phyloP scores from a whole-genome alignment of 2,797 vertebrate genomes.

The Smutsia gigantea region DNA sequence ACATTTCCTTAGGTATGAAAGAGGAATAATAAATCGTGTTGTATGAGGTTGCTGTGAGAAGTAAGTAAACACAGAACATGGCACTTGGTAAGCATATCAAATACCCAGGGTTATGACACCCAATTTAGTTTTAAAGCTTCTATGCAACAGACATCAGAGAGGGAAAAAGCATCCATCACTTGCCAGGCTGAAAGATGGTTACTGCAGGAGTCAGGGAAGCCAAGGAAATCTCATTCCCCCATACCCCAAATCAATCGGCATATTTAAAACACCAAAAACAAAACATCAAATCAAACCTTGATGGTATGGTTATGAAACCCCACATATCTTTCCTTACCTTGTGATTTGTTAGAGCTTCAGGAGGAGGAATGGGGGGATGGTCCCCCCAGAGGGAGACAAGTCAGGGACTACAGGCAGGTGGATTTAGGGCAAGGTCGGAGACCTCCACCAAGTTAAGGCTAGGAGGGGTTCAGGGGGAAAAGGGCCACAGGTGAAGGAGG shows the following conservation, averaged over 20 bases:
- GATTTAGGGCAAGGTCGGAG: neutral
- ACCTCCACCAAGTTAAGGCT: neutral
- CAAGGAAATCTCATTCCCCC: neutral
- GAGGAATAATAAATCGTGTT: constrained; percentile 61
- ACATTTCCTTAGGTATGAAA: constrained; percentile 44
- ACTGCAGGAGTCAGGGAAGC: constrained; percentile 47
- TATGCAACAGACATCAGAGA: constrained; percentile 28
- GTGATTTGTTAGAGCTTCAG: neutral
- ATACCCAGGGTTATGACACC: neutral
- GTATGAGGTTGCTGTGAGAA: constrained; percentile 62
- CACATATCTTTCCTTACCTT: neutral
- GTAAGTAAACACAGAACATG: constrained; percentile 67
- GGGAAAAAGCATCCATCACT: constrained; percentile 45
- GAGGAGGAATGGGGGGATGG: neutral
- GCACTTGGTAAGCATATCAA: constrained; percentile 60
- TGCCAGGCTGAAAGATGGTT: constrained; percentile 42
- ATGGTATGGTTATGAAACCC: neutral
- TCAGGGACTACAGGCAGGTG: neutral
- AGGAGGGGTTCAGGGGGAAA: neutral
- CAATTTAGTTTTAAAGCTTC: constrained; percentile 65
- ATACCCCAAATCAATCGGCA: neutral
- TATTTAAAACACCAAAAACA: constrained; percentile 15
- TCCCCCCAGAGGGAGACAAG: neutral
- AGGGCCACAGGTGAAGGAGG: neutral
- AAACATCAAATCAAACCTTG: neutral